Evolutionary conservation across 2,888 invertebrate species (phyloP).

Genomic region (Lepidonotus clava): DNA sequence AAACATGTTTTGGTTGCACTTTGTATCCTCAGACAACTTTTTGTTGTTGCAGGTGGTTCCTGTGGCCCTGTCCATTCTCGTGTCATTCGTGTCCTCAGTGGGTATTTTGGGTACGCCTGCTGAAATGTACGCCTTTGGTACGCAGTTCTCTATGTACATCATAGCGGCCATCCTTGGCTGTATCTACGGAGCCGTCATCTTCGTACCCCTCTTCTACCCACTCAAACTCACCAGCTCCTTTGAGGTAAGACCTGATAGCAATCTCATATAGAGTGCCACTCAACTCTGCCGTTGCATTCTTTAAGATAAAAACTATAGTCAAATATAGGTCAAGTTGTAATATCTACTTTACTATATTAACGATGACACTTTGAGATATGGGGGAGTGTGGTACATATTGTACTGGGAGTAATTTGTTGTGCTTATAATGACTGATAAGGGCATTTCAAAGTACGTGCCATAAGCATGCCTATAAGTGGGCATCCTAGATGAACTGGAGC

Average conservation of each 20-base stretch:
- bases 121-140: constrained; percentile 55
- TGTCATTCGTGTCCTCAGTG: constrained; percentile 47
- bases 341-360: background rate
- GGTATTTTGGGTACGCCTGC: constrained; percentile 42
- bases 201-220: constrained; percentile 55
- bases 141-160: constrained; percentile 54
- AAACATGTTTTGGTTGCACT: too few species aligned
- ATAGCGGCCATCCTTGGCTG: constrained; percentile 47
- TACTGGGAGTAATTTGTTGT: too few species aligned
- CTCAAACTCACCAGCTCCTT: constrained; percentile 53
- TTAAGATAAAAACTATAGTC: too few species aligned
- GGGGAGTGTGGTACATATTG: too few species aligned
- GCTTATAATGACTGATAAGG: too few species aligned
- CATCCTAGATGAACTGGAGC: too few species aligned
- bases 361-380: too few species aligned
- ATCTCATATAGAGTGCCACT: background rate
- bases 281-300: too few species aligned
- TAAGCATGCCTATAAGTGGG: too few species aligned
- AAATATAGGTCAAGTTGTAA: background rate
- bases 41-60: constrained; percentile 53
- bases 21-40: too few species aligned
- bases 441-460: too few species aligned
- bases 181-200: constrained; percentile 47
- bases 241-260: constrained; percentile 31
- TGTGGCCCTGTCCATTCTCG: constrained; percentile 53